Percentiles rank a stretch among this genome's conserved stretches.
Conservation (phyloP, 2,797 vertebrate species). For the Chiloscyllium punctatum region DNA sequence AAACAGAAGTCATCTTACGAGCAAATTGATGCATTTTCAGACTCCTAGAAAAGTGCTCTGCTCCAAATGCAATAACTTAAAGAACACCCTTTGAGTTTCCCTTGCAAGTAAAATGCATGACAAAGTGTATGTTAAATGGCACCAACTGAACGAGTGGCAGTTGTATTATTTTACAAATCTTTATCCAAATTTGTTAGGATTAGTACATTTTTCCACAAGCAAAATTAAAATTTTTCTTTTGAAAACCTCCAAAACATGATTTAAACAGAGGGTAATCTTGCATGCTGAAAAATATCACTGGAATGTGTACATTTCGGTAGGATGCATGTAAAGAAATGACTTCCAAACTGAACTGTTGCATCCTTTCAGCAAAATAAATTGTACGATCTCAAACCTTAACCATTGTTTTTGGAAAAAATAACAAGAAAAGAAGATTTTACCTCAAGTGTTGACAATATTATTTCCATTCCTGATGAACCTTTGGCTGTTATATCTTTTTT, state of each 20-base stretch:
- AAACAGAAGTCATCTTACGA: not conserved
- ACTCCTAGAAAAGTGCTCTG: not conserved
- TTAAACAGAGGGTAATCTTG: not conserved
- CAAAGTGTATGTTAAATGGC: not conserved
- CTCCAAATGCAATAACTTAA: not conserved
- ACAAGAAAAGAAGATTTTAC: conserved; percentile 52
- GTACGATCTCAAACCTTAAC: not conserved
- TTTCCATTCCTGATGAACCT: conserved; percentile 85
- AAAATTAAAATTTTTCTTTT: not conserved
- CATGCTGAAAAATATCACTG: not conserved
- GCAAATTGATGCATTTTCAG: not conserved
- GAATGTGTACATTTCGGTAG: not conserved
- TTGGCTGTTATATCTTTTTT: conserved; percentile 90
- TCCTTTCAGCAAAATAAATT: not conserved
- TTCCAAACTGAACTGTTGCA: no score
- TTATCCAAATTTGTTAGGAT: not conserved
- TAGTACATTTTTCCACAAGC: not conserved
- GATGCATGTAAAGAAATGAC: not conserved
- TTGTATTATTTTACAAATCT: not conserved
- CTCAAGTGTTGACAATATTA: conserved; percentile 83
- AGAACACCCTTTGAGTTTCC: not conserved
- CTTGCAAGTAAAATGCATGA: not conserved
- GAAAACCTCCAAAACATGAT: not conserved
- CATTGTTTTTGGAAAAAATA: not conserved
- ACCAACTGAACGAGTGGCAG: not conserved